Percentiles rank a stretch among this genome's conserved stretches.
phyloP scores from a whole-genome alignment of 2,797 vertebrate genomes.

The Anas bahamensis region DNA sequence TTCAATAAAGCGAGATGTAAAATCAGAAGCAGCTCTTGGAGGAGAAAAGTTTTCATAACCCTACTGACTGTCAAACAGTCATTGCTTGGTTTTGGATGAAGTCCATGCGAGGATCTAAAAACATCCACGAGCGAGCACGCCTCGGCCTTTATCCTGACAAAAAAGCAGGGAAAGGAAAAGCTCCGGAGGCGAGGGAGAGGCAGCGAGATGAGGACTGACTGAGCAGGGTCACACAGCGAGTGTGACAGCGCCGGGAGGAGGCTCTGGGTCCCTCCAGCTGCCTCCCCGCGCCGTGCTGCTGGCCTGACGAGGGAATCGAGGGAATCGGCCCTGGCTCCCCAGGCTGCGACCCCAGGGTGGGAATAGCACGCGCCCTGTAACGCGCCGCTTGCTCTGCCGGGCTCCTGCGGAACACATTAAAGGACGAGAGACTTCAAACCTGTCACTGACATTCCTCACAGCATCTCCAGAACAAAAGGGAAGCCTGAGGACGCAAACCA shows the following conservation, averaged over 20 bases:
- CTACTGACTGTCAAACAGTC: neutral
- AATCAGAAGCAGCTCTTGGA: neutral
- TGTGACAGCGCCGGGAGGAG: accelerated
- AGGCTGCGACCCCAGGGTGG: neutral
- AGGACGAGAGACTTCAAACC: neutral
- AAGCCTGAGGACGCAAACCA: neutral
- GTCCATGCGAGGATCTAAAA: neutral
- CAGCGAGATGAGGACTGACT: neutral
- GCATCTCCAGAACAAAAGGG: neutral
- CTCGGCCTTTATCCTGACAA: neutral
- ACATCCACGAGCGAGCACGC: neutral
- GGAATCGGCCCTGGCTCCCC: accelerated
- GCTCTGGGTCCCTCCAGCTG: neutral
- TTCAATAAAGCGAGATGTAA: neutral
- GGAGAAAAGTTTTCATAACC: neutral
- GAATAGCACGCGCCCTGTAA: neutral
- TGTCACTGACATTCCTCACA: neutral
- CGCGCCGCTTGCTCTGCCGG: neutral
- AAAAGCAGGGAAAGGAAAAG: neutral
- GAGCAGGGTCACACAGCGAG: neutral
- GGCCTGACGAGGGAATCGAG: neutral
- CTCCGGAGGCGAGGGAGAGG: neutral
- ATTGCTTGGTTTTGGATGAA: neutral
- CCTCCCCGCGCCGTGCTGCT: accelerated
- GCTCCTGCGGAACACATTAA: neutral